These are phyloP conservation scores for Ctenosaura bakeri DNA, from an alignment of 2,797 vertebrate genomes.

Conservation along the genomic window DNA sequence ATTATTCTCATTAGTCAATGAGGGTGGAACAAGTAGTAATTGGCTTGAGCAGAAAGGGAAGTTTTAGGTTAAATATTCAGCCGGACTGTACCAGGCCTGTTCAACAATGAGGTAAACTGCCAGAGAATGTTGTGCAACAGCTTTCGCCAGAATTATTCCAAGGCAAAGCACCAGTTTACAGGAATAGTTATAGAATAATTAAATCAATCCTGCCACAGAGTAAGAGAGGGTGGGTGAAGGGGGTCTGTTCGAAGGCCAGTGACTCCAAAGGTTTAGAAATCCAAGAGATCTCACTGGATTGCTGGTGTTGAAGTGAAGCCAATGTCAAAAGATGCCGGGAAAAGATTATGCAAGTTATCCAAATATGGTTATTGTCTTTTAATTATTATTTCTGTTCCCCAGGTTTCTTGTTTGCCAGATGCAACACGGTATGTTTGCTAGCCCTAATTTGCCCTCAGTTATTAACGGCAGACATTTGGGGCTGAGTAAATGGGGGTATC, in stretches of 20 bases:
- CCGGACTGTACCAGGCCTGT: conserved; percentile 73
- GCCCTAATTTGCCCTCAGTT: not conserved
- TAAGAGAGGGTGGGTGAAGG: conserved; percentile 56
- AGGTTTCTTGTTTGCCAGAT: not conserved
- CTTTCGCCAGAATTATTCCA: conserved; percentile 61
- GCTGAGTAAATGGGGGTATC: not conserved
- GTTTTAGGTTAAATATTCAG: conserved; percentile 78
- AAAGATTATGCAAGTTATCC: not conserved
- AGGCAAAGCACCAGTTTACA: conserved; percentile 72
- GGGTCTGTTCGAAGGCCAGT: conserved; percentile 52
- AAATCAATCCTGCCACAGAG: conserved; percentile 74
- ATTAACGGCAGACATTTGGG: not conserved
- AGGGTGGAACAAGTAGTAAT: conserved; percentile 74
- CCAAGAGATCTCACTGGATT: not conserved
- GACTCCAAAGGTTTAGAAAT: not conserved
- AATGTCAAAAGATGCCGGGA: not conserved
- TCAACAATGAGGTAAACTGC: conserved; percentile 66
- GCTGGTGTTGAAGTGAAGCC: not conserved
- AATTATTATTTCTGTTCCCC: not conserved
- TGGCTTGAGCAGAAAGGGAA: conserved; percentile 74
- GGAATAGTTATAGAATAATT: conserved; percentile 78
- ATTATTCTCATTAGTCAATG: conserved; percentile 79
- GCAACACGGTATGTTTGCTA: not conserved
- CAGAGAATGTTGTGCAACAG: conserved; percentile 68
- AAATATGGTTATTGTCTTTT: not conserved